These are phyloP conservation scores for Lordiphosa mommai DNA, from an alignment of 1,140 invertebrate species.

Conservation along the genomic window DNA sequence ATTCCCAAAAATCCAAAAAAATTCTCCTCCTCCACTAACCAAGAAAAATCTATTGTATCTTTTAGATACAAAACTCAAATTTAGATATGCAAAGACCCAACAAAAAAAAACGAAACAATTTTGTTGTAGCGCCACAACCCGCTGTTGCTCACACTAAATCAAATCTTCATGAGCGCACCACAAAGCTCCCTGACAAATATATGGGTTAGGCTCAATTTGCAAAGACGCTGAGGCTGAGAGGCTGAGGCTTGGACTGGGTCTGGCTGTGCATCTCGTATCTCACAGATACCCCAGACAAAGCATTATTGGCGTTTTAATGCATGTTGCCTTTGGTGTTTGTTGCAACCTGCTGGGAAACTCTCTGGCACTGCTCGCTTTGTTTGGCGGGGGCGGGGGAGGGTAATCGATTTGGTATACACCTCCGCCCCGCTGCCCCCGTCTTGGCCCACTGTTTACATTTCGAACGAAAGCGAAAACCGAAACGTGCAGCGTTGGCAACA, in stretches of 20 bases:
- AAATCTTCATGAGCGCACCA: conserved; percentile 67
- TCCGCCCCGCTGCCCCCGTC: background rate
- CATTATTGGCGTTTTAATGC: conserved; percentile 55
- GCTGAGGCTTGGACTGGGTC: conserved; percentile 1
- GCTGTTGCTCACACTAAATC: conserved; percentile 57
- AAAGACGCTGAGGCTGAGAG: background rate
- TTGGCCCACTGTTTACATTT: conserved; percentile 39
- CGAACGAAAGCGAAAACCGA: conserved; percentile 55
- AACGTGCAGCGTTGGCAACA: conserved; percentile 55
- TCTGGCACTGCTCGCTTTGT: conserved; percentile 51
- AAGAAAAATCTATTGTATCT: conserved; percentile 50
- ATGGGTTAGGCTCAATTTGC: conserved; percentile 76
- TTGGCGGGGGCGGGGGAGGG: conserved; percentile 37
- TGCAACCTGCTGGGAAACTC: conserved; percentile 68
- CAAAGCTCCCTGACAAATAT: conserved; percentile 68
- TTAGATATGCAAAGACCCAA: conserved; percentile 64
- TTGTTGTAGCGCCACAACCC: conserved; percentile 15
- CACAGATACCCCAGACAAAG: conserved; percentile 54
- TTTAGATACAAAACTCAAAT: conserved; percentile 58
- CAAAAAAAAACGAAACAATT: conserved; percentile 20
- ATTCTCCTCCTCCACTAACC: background rate
- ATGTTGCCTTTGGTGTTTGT: conserved; percentile 62
- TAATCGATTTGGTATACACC: conserved; percentile 55
- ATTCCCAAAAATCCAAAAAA: too few species aligned
- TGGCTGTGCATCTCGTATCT: conserved; percentile 37